Conservation (phyloP, 2,113 vertebrate species). For the Notarius quadriscutis region DNA sequence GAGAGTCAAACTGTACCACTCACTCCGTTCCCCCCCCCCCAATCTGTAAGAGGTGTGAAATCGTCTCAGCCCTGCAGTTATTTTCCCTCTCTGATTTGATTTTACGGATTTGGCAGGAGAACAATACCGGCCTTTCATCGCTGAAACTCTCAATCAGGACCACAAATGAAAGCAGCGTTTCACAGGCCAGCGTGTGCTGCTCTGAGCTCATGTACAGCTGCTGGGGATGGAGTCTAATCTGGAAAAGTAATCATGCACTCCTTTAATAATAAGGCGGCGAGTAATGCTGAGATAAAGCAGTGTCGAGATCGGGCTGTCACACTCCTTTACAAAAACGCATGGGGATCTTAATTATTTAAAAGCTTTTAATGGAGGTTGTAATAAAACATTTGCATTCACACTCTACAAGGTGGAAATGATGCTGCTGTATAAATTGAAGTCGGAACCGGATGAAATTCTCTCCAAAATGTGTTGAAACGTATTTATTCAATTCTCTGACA, state of each 20-base stretch:
- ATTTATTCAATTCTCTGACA: neutral
- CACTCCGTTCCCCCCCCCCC: neutral
- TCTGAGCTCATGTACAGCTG: constrained; percentile 1
- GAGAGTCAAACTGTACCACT: neutral
- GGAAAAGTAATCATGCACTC: neutral
- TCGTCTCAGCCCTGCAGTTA: constrained; percentile 15
- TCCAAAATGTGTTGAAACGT: neutral
- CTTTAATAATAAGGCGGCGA: neutral
- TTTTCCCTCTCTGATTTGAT: constrained; percentile 30
- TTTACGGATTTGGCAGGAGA: constrained; percentile 22
- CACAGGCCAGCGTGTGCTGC: neutral
- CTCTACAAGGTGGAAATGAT: neutral
- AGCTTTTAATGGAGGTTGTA: neutral
- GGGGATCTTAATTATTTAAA: neutral
- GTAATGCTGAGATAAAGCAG: neutral
- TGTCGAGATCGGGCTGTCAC: neutral
- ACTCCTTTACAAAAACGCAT: neutral
- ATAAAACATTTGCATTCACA: neutral
- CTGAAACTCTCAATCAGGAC: neutral
- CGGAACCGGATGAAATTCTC: too few relatives aligned
- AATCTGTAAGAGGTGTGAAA: neutral
- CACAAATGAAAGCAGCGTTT: constrained; percentile 27
- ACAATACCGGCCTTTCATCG: constrained; percentile 18
- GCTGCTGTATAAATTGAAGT: too few relatives aligned
- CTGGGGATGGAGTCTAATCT: constrained; percentile 2